phyloP scores from a whole-genome alignment of 2,113 vertebrate species.

The Climacteris rufus region DNA sequence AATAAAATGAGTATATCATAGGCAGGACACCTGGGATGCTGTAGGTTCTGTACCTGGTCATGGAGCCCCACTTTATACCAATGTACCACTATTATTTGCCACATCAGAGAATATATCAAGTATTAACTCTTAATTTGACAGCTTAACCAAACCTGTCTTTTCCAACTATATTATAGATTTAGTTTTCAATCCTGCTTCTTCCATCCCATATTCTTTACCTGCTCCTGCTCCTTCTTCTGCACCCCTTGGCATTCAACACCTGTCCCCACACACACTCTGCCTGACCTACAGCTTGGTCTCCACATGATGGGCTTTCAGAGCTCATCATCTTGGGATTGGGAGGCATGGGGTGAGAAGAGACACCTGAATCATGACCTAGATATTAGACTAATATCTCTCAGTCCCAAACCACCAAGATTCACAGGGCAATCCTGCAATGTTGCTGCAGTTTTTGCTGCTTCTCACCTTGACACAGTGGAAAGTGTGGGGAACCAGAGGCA shows the following conservation, averaged over 20 bases:
- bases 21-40: neutral
- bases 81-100: neutral
- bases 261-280: neutral
- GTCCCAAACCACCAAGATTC: neutral
- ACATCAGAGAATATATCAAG: neutral
- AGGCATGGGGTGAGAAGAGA: neutral
- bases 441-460: neutral
- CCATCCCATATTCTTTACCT: neutral
- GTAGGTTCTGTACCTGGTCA: neutral
- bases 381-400: neutral
- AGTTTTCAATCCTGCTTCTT: neutral
- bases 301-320: neutral
- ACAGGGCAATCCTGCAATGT: neutral
- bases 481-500: neutral
- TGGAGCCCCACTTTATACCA: neutral
- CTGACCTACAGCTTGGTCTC: neutral
- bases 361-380: neutral
- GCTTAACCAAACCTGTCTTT: neutral
- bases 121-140: neutral
- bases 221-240: neutral
- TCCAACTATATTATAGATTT: neutral
- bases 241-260: accelerated
- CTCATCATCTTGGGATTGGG: accelerated
- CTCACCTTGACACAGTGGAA: accelerated
- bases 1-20: neutral